phyloP scores from a whole-genome alignment of 2,113 vertebrate species.

The Leiothrix lutea region DNA sequence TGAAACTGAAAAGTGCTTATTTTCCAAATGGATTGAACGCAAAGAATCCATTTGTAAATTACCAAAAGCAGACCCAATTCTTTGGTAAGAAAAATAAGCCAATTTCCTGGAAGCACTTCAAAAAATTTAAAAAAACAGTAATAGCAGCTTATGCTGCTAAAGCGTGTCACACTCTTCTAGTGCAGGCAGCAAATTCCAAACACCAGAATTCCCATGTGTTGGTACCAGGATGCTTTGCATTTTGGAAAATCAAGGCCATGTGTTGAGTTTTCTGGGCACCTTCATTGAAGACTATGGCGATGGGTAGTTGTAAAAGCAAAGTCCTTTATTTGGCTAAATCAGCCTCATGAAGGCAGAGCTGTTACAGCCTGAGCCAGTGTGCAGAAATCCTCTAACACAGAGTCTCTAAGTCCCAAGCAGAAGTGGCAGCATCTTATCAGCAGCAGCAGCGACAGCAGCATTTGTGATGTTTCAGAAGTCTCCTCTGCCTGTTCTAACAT shows the following conservation, averaged over 20 bases:
- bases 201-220: rapidly evolving
- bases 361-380: neutral
- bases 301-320: neutral
- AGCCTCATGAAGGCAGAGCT: neutral
- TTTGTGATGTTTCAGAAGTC: neutral
- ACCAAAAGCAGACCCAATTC: neutral
- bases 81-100: neutral
- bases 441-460: neutral
- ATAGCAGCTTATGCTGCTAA: neutral
- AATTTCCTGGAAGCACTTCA: neutral
- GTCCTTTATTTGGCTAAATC: neutral
- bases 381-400: neutral
- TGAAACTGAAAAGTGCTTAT: neutral
- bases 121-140: neutral
- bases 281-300: neutral
- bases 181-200: neutral
- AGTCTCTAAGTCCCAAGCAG: neutral
- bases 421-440: neutral
- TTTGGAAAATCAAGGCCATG: neutral
- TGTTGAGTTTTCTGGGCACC: neutral
- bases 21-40: rapidly evolving
- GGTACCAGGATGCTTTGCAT: neutral
- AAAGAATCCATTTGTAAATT: neutral
- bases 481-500: neutral
- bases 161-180: neutral